These are phyloP conservation scores for Ennomos fuscantarius DNA, from an alignment of 2,888 invertebrate species.

Conservation along the genomic window DNA sequence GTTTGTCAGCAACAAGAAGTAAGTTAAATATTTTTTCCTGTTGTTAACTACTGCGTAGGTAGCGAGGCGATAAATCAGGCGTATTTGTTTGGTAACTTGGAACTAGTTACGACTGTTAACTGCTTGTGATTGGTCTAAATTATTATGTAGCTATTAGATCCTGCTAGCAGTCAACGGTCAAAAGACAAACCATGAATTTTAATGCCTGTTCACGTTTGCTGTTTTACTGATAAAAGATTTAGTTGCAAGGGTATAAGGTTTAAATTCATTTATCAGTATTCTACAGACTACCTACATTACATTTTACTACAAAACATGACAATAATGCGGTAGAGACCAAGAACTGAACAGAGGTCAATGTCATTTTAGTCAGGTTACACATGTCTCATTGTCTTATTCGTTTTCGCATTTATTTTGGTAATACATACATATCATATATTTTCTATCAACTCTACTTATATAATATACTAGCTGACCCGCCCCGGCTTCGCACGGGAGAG, in stretches of 20 bases:
- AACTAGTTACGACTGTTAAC: not conserved
- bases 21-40: slow-evolving; percentile 9
- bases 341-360: too few species aligned
- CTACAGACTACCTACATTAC: not conserved
- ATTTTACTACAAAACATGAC: too few species aligned
- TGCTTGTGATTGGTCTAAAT: not conserved
- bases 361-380: too few species aligned
- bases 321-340: too few species aligned
- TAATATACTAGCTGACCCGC: too few species aligned
- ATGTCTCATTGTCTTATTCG: too few species aligned
- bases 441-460: too few species aligned
- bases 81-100: slow-evolving; percentile 3
- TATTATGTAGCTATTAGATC: not conserved
- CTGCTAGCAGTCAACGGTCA: not conserved
- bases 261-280: slow-evolving; percentile 12
- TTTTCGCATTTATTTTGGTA: too few species aligned
- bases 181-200: slow-evolving; percentile 25
- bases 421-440: too few species aligned
- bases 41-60: slow-evolving; percentile 9
- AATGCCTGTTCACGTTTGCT: slow-evolving; percentile 12
- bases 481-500: too few species aligned
- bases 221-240: slow-evolving; percentile 3
- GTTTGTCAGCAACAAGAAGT: slow-evolving; percentile 8
- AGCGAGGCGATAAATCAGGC: slow-evolving; percentile 1
- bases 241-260: not conserved